phyloP scores from a whole-genome alignment of 2,888 invertebrate genomes.

The Luperina nickerlii region DNA sequence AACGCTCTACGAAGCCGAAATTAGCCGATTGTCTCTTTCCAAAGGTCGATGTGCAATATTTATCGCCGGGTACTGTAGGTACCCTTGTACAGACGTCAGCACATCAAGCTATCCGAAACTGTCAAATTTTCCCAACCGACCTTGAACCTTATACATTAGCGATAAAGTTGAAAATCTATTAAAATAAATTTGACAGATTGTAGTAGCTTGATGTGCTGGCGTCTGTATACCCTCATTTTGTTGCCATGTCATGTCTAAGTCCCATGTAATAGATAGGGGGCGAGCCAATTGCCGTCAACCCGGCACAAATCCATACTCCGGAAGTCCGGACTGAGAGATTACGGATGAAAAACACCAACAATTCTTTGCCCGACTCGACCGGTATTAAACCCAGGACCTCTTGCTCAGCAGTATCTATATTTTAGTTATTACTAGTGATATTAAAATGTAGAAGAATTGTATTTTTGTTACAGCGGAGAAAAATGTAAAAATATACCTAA shows the following conservation, averaged over 20 bases:
- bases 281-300: not conserved
- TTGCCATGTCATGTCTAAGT: not conserved
- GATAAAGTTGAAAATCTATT: too few relatives aligned
- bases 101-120: too few relatives aligned
- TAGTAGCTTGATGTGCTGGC: too few relatives aligned
- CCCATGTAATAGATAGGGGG: not conserved
- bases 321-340: not conserved
- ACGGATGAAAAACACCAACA: not conserved
- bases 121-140: too few relatives aligned
- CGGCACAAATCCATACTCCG: not conserved
- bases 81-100: too few relatives aligned
- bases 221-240: not conserved
- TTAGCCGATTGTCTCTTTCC: too few relatives aligned
- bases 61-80: too few relatives aligned
- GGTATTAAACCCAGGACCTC: not conserved
- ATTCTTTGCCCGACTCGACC: not conserved
- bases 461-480: slow-evolving; percentile 14
- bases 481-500: slow-evolving; percentile 29
- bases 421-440: not conserved
- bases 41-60: too few relatives aligned
- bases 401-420: not conserved
- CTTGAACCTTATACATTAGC: too few relatives aligned
- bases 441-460: not conserved
- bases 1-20: too few relatives aligned
- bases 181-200: too few relatives aligned